Evolutionary conservation across 2,113 vertebrate genomes (phyloP), one percentile per base, ranked within the genome.

Genomic region (Saguinus imperator): DNA sequence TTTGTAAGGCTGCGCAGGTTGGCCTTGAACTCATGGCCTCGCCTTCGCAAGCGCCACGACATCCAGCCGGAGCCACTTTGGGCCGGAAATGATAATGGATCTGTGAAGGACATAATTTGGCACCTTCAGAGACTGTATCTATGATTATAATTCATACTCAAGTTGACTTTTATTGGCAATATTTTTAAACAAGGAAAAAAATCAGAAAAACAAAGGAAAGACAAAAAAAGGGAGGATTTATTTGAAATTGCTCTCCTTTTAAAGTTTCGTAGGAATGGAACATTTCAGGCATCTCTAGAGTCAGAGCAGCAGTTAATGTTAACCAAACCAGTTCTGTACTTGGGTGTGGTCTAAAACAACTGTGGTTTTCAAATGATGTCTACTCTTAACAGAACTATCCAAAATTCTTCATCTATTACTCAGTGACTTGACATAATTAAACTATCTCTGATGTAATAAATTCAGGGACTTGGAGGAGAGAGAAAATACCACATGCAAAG

Each of bases 81-180:
- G n/a, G n/a, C n/a, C n/a, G n/a, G n/a, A 89, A 81, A 96, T 50
- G 17, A 25, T 85, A 70, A 89, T 14, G 32, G 66, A 70, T 81
- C 80, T 76, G 40, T 43, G 29, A 73, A 92, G 43, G 92, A 93
- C 40, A n/a, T 68, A 43, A 92, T 77, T 40, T 93, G 50, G 61
- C 84, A 87, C 76, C 48, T 16, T 84, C 70, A 45, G 95, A 87
- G 64, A 90, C 48, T 72, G 20, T 57, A 21, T 64, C 50, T 92
- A 68, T 93, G 72, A 85, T 93, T 89, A 72, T 57, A 94, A 90
- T 85, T 95, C 72, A 92, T 35, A 84, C 27, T 37, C 75, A 80
- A 43, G n/a, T 89, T 84, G 75, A 85, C 87, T 92, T 88, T 88
- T 89, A 92, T 90, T 89, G 57, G 73, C 66, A 95, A 87, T 88